Evolutionary conservation across 1,140 invertebrate species (phyloP), one percentile per base, ranked within the genome.

Genomic region (Ceratitis capitata): DNA sequence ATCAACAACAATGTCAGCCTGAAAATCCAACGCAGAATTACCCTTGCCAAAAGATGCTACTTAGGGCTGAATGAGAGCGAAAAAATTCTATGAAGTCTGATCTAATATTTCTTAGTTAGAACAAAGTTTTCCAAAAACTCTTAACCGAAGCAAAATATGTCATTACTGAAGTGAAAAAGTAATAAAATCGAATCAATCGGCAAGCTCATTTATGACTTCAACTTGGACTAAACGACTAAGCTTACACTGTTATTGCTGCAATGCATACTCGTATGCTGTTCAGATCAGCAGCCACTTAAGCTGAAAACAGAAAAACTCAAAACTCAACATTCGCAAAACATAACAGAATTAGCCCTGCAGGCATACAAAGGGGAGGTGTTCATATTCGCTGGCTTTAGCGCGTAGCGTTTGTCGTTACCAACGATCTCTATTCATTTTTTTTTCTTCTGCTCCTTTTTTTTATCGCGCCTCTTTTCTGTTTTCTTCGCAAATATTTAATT

Each of bases 401-500:
- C n/a, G 19, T 78, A n/a, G n/a, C n/a, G n/a, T n/a, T 61, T 78
- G 35, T 78, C 35, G 69, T 45, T 45, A 0, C 69, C 39, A 78
- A 45, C 39, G 69, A 78, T 78, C 69, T 78, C 45, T 45, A 23
- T 47, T 78, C 69, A 19, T 78, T 78, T 45, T 19, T 45, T 78
- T 78, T 78, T 78, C 69, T 61, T 51, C 9, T 84, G 83, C 23
- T 64, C n/a, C 69, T 78, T 78, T 78, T n/a, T 61, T 78, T 78
- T 39, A 78, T 78, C 69, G 69, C 69, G 39, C 69, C 69, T 78
- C 69, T 78, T 45, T 78, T 47, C 39, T 45, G 69, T 78, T 78
- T 78, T 82, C 49, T 82, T 29, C 51, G 85, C 87, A 89, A 90
- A 88, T 88, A 88, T 88, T 88, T 90, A 89, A 91, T 91, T 91